Percentiles rank a stretch among this genome's conserved stretches.
Conservation (phyloP, 2,113 vertebrate genomes). For the Phalacrocorax pelagicus region DNA sequence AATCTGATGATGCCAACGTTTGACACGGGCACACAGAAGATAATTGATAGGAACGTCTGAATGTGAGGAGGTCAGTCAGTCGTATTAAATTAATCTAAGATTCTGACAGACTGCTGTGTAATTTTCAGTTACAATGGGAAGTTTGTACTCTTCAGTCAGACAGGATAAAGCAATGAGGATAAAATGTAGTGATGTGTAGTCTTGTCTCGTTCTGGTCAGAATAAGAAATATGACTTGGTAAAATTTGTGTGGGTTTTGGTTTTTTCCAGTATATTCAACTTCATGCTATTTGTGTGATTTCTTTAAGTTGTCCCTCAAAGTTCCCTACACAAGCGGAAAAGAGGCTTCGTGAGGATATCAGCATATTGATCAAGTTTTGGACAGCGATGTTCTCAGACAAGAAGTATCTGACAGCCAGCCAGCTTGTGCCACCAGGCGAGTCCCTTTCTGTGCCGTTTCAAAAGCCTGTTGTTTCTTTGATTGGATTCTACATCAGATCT, state of each 20-base stretch:
- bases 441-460: not conserved
- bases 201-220: not conserved
- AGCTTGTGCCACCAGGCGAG: constrained; percentile 90
- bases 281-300: not conserved
- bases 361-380: constrained; percentile 95
- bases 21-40: not conserved
- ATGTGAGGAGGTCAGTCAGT: not conserved
- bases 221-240: not conserved
- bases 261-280: not conserved
- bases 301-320: constrained; percentile 83
- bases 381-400: constrained; percentile 95
- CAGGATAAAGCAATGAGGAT: not conserved
- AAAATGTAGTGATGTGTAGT: not conserved
- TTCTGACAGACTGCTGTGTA: not conserved
- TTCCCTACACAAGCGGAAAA: constrained; percentile 94
- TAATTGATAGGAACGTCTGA: not conserved
- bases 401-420: constrained; percentile 92
- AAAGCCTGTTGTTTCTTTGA: not conserved
- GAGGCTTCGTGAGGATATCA: constrained; percentile 93
- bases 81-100: not conserved
- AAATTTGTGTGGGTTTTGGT: not conserved
- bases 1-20: not conserved
- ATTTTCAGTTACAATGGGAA: not conserved
- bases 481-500: not conserved
- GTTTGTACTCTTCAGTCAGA: not conserved